Evolutionary conservation across 2,797 vertebrate species (phyloP).

Genomic region (Arctocebus calabarensis): DNA sequence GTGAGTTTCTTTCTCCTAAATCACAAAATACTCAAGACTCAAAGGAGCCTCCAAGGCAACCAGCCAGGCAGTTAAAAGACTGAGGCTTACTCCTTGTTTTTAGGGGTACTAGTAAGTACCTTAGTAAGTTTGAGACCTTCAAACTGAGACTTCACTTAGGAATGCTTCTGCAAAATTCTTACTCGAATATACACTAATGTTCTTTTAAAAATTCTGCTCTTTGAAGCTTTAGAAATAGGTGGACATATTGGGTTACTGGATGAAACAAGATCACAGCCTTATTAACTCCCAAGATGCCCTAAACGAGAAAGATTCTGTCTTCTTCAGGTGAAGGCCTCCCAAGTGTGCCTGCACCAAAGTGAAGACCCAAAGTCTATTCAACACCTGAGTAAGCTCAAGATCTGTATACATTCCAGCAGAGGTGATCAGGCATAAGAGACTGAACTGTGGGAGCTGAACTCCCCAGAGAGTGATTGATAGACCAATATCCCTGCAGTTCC

Average conservation of each 20-base stretch:
- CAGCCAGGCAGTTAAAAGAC: background rate
- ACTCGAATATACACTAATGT: background rate
- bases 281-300: background rate
- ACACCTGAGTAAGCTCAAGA: background rate
- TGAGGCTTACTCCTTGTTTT: background rate
- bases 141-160: background rate
- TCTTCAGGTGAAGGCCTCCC: background rate
- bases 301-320: conserved; percentile 12
- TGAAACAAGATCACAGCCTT: background rate
- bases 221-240: conserved; percentile 16
- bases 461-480: conserved; percentile 34
- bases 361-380: background rate
- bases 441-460: background rate
- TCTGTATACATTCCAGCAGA: conserved; percentile 40
- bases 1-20: conserved; percentile 19
- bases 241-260: background rate
- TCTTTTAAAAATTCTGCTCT: conserved; percentile 24
- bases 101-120: background rate
- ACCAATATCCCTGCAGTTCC: background rate
- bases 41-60: background rate
- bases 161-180: conserved; percentile 40
- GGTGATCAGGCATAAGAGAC: background rate
- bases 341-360: background rate
- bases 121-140: background rate
- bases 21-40: background rate